Evolutionary conservation across 2,113 vertebrate genomes (phyloP).

Genomic region (Amblyornis subalaris): DNA sequence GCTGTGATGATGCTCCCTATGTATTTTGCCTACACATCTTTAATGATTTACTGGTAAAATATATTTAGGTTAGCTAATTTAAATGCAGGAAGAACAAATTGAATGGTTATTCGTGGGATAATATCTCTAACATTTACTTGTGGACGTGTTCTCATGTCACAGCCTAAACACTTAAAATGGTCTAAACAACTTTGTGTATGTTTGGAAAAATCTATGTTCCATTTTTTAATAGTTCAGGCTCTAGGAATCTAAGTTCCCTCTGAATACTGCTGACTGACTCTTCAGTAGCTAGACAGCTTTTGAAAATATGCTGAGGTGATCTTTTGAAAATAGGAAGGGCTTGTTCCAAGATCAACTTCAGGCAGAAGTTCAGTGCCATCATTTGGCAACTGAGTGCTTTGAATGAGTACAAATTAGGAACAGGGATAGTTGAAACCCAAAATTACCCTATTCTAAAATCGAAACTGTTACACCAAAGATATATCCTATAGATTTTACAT

Average conservation of each 20-base stretch:
- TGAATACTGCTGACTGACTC: neutral
- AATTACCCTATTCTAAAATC: neutral
- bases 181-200: neutral
- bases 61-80: neutral
- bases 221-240: neutral
- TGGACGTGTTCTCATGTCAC: neutral
- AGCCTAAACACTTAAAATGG: neutral
- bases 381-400: neutral
- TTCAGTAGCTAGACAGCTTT: neutral
- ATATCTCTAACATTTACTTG: neutral
- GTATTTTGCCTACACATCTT: neutral
- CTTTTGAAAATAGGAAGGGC: neutral
- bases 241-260: neutral
- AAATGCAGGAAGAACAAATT: slow-evolving; percentile 1
- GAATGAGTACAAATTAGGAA: neutral
- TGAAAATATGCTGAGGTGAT: neutral
- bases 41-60: neutral
- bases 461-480: neutral
- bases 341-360: neutral
- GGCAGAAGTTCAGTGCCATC: neutral
- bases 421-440: neutral
- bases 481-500: neutral
- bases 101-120: neutral
- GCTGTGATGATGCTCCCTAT: neutral
- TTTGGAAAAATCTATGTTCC: neutral